Percentiles rank a stretch among this genome's conserved stretches.
These are phyloP conservation scores for Meganola albula DNA, from an alignment of 2,888 invertebrate genomes.

Conservation along the genomic window DNA sequence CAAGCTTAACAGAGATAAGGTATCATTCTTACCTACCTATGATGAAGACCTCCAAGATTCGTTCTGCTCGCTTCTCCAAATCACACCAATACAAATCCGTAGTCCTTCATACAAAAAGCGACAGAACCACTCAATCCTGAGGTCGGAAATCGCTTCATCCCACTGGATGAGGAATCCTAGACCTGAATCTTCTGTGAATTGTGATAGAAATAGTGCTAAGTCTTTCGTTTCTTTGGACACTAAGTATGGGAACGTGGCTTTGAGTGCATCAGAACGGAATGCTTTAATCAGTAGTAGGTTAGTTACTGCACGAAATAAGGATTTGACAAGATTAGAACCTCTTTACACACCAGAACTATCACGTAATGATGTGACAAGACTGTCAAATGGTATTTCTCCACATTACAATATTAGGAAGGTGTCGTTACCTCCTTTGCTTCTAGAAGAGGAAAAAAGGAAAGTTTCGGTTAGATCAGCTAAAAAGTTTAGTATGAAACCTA, in stretches of 20 bases:
- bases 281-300: slow-evolving; percentile 48
- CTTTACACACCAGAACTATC: slow-evolving; percentile 51
- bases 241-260: slow-evolving; percentile 41
- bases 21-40: slow-evolving; percentile 39
- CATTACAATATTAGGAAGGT: slow-evolving; percentile 60
- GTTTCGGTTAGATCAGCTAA: slow-evolving; percentile 48
- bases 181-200: slow-evolving; percentile 62
- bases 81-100: slow-evolving; percentile 62
- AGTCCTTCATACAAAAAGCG: slow-evolving; percentile 55
- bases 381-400: slow-evolving; percentile 35
- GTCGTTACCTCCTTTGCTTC: slow-evolving; percentile 61
- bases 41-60: slow-evolving; percentile 54
- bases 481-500: slow-evolving; percentile 40
- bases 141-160: slow-evolving; percentile 68
- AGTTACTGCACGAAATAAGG: slow-evolving; percentile 59
- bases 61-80: slow-evolving; percentile 65
- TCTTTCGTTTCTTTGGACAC: slow-evolving; percentile 66
- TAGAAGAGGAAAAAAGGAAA: slow-evolving; percentile 64
- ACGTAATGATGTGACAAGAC: slow-evolving; percentile 41
- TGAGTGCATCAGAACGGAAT: slow-evolving; percentile 53
- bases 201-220: slow-evolving; percentile 69
- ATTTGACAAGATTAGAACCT: slow-evolving; percentile 54
- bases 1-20: slow-evolving; percentile 43
- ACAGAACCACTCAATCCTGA: slow-evolving; percentile 55
- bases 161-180: slow-evolving; percentile 65